These are phyloP conservation scores for Choristoneura fumiferana DNA, from an alignment of 1,140 invertebrate species.

Conservation along the genomic window DNA sequence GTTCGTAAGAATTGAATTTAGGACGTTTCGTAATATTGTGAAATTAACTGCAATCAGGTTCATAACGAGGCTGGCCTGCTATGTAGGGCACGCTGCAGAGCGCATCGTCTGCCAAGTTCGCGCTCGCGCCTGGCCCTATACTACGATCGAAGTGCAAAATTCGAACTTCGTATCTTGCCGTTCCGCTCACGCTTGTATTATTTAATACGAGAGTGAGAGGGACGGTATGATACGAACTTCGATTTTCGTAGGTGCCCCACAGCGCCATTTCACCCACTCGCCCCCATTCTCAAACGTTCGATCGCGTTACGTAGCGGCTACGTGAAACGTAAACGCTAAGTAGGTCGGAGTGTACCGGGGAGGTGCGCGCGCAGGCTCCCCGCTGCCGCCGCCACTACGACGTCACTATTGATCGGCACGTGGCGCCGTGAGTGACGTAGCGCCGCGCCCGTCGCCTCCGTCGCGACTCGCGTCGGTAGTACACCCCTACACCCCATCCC, in stretches of 20 bases:
- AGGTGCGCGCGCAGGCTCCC: slow-evolving; percentile 63
- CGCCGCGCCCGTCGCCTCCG: slow-evolving; percentile 49
- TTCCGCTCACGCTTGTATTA: too few species aligned
- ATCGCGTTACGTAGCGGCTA: slow-evolving; percentile 69
- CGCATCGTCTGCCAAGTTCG: slow-evolving; percentile 42
- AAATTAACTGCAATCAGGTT: slow-evolving; percentile 29
- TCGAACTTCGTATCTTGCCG: too few species aligned
- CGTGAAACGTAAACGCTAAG: slow-evolving; percentile 71
- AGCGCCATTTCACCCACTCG: slow-evolving; percentile 31
- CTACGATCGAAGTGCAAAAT: too few species aligned
- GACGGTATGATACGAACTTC: too few species aligned
- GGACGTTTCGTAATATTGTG: slow-evolving; percentile 37
- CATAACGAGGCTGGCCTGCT: slow-evolving; percentile 33
- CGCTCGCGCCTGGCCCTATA: slow-evolving; percentile 40
- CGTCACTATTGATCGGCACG: slow-evolving; percentile 76
- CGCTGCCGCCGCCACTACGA: slow-evolving; percentile 44
- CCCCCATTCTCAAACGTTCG: slow-evolving; percentile 49
- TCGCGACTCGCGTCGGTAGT: slow-evolving; percentile 51
- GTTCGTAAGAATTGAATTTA: background rate
- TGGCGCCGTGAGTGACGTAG: slow-evolving; percentile 75
- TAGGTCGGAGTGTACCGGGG: slow-evolving; percentile 54
- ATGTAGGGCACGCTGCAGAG: slow-evolving; percentile 48
- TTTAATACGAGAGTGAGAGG: too few species aligned
- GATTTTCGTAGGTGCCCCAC: too few species aligned
- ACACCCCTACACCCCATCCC: slow-evolving; percentile 28